A percentile compares a stretch with the other conserved stretches of the same genome.
Evolutionary conservation across 2,888 invertebrate genomes (phyloP).

Genomic region (Lottia scabra): DNA sequence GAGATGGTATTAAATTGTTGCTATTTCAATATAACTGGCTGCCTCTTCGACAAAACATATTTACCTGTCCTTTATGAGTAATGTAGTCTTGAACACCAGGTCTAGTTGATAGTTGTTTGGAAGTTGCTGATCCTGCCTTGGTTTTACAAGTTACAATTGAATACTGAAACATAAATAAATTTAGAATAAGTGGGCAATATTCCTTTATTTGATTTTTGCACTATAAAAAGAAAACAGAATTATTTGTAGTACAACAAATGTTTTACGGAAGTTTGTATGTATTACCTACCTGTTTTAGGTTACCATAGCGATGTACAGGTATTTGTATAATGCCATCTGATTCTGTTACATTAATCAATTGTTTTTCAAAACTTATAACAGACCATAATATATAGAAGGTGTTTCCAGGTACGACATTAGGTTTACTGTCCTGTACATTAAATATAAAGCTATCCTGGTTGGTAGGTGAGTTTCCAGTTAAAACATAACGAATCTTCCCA

Average conservation of each 20-base stretch:
- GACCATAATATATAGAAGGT: conserved; percentile 65
- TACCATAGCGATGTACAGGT: conserved; percentile 57
- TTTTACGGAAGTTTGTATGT: background rate
- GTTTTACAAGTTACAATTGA: conserved; percentile 60
- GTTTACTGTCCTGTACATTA: conserved; percentile 61
- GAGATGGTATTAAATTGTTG: too few relatives aligned
- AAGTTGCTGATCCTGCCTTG: conserved; percentile 51
- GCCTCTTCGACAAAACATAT: background rate
- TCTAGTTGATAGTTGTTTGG: conserved; percentile 35
- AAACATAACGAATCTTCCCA: conserved; percentile 55
- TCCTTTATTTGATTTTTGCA: too few relatives aligned
- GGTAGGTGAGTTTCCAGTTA: conserved; percentile 43
- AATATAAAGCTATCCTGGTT: conserved; percentile 61
- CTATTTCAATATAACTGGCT: too few relatives aligned
- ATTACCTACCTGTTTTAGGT: conserved; percentile 56
- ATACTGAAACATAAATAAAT: conserved; percentile 46
- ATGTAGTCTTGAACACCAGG: conserved; percentile 57
- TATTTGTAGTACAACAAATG: background rate
- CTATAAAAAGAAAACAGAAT: too few relatives aligned
- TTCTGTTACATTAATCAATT: conserved; percentile 57
- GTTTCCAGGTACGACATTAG: conserved; percentile 59
- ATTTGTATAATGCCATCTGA: conserved; percentile 55
- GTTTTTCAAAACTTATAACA: conserved; percentile 48
- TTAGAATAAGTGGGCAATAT: too few relatives aligned
- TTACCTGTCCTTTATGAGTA: conserved; percentile 52